phyloP scores from a whole-genome alignment of 2,113 vertebrate genomes.

The Apteryx mantelli region DNA sequence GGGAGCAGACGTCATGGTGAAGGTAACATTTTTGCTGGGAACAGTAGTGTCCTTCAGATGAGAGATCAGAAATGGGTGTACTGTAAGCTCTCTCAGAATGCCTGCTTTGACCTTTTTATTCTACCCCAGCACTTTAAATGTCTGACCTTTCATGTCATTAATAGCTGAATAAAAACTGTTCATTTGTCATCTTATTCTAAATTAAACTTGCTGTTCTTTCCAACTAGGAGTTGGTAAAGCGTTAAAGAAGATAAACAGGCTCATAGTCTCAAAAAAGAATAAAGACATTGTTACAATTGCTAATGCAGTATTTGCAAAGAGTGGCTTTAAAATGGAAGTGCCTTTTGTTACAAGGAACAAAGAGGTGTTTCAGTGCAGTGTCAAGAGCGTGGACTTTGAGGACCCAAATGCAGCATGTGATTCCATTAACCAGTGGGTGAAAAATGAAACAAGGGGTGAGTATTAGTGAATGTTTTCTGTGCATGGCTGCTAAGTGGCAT shows the following conservation, averaged over 20 bases:
- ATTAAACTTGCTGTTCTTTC: conserved; percentile 35
- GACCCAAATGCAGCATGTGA: conserved; percentile 81
- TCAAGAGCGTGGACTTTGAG: conserved; percentile 82
- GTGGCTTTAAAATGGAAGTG: conserved; percentile 83
- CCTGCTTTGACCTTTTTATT: neutral
- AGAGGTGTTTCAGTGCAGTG: conserved; percentile 89
- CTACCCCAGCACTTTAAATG: neutral
- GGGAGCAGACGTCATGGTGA: neutral
- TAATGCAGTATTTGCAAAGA: conserved; percentile 88
- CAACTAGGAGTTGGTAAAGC: conserved; percentile 89
- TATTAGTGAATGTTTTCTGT: neutral
- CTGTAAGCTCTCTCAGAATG: neutral
- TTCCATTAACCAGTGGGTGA: conserved; percentile 91
- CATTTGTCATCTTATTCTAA: conserved; percentile 28
- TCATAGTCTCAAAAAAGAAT: conserved; percentile 88
- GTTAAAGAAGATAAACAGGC: conserved; percentile 91
- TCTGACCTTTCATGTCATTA: neutral
- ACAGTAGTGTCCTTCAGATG: neutral
- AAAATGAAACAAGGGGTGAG: conserved; percentile 90
- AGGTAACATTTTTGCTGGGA: neutral
- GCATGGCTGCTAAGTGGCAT: neutral
- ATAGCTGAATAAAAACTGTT: conserved; percentile 15
- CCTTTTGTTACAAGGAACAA: conserved; percentile 86
- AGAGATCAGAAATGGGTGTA: neutral
- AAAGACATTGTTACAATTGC: conserved; percentile 89